A percentile compares a stretch with the other conserved stretches of the same genome.
These are phyloP conservation scores for Ramazzottius varieornatus DNA, from an alignment of 2,888 invertebrate genomes.

Conservation along the genomic window DNA sequence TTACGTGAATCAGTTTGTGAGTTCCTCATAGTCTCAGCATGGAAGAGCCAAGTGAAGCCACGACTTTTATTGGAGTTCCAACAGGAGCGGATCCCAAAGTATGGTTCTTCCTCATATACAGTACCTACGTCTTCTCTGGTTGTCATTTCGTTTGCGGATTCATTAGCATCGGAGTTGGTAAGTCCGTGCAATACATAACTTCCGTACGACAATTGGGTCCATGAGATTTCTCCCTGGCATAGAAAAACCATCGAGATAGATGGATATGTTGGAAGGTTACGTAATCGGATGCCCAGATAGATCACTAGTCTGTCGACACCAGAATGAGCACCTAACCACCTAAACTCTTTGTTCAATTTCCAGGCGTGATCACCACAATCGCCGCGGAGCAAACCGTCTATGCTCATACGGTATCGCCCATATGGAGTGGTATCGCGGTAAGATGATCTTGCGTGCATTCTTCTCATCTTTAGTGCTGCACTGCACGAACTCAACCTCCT, in stretches of 20 bases:
- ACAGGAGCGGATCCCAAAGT: background rate
- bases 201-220: too few relatives aligned
- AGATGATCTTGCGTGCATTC: background rate
- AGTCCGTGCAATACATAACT: background rate
- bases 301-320: too few relatives aligned
- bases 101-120: background rate
- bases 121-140: background rate
- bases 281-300: too few relatives aligned
- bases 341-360: too few relatives aligned
- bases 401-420: background rate
- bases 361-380: background rate
- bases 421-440: background rate
- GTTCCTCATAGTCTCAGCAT: too few relatives aligned
- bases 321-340: too few relatives aligned
- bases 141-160: constrained; percentile 1
- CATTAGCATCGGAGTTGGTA: background rate
- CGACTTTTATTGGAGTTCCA: background rate
- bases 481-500: too few relatives aligned
- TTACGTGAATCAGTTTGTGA: too few relatives aligned
- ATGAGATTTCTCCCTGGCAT: background rate
- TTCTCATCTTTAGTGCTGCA: background rate
- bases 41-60: background rate
- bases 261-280: too few relatives aligned
- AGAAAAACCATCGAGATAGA: too few relatives aligned
- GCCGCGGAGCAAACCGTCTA: constrained; percentile 1